A percentile compares a stretch with the other conserved stretches of the same genome.
phyloP scores from a whole-genome alignment of 2,113 vertebrate species.

The Brachirus orientalis region DNA sequence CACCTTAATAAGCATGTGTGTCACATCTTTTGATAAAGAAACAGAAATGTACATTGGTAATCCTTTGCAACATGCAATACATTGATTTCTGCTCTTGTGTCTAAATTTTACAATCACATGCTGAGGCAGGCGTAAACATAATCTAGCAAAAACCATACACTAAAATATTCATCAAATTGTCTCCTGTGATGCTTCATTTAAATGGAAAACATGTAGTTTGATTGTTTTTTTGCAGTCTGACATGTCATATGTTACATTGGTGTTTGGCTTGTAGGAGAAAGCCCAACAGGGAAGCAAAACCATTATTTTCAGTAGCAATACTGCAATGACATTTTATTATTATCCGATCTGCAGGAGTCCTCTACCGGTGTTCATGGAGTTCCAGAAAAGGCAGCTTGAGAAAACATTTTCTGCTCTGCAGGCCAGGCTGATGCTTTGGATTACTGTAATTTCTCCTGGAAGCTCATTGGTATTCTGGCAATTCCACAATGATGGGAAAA shows the following conservation, averaged over 20 bases:
- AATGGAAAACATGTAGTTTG: too few species aligned
- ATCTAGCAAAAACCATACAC: too few species aligned
- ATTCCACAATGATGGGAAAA: constrained; percentile 5
- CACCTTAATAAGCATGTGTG: too few species aligned
- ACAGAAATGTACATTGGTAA: too few species aligned
- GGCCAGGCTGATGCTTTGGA: constrained; percentile 15
- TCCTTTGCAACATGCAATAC: too few species aligned
- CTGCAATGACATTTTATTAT: constrained; percentile 33
- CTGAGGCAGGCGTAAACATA: too few species aligned
- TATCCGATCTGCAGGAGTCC: constrained; percentile 34
- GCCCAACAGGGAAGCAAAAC: not conserved
- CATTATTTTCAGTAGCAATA: constrained; percentile 25
- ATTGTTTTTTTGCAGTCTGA: too few species aligned
- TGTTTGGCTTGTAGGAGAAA: not conserved
- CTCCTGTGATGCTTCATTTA: too few species aligned
- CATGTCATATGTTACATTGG: not conserved
- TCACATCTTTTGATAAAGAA: too few species aligned
- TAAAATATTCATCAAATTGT: too few species aligned
- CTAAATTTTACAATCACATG: too few species aligned
- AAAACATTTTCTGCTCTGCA: constrained; percentile 31
- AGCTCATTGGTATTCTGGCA: constrained; percentile 54
- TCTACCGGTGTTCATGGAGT: not conserved
- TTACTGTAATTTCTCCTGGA: constrained; percentile 31
- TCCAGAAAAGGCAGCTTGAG: constrained; percentile 19
- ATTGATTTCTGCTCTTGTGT: too few species aligned